Percentiles rank a stretch among this genome's conserved stretches.
Evolutionary conservation across 2,888 invertebrate species (phyloP).

Genomic region (Aromia moschata): DNA sequence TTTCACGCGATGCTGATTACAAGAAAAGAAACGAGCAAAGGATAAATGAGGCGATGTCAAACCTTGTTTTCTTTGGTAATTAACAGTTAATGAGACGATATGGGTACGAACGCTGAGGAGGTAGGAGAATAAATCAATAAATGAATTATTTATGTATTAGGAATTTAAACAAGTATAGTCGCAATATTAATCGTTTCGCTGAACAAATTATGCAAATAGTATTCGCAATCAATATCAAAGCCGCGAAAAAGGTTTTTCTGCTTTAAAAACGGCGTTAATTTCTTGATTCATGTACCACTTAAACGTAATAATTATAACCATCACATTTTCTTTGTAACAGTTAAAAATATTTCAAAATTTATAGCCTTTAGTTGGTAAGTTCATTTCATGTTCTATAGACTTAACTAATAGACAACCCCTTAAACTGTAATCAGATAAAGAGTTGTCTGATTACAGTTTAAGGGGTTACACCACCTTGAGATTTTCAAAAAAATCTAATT

Average conservation of each 20-base stretch:
- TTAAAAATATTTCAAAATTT: no score
- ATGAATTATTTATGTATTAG: conserved; percentile 11
- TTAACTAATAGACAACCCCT: no score
- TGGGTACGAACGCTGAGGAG: conserved; percentile 10
- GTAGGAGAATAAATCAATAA: conserved; percentile 11
- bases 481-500: no score
- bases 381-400: no score
- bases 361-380: no score
- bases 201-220: conserved; percentile 6
- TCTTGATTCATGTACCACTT: no score
- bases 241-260: background rate
- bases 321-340: no score
- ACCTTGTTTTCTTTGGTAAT: conserved; percentile 40
- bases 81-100: conserved; percentile 45
- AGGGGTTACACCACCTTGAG: no score
- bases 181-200: conserved; percentile 3
- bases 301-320: no score
- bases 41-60: conserved; percentile 43
- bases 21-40: conserved; percentile 36
- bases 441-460: no score
- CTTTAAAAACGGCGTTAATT: no score
- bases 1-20: conserved; percentile 44
- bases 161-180: conserved; percentile 8
- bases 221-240: background rate
- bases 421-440: no score